Evolutionary conservation across 2,888 invertebrate genomes (phyloP), one percentile per base, ranked within the genome.

Genomic region (Cartodere bifasciata): DNA sequence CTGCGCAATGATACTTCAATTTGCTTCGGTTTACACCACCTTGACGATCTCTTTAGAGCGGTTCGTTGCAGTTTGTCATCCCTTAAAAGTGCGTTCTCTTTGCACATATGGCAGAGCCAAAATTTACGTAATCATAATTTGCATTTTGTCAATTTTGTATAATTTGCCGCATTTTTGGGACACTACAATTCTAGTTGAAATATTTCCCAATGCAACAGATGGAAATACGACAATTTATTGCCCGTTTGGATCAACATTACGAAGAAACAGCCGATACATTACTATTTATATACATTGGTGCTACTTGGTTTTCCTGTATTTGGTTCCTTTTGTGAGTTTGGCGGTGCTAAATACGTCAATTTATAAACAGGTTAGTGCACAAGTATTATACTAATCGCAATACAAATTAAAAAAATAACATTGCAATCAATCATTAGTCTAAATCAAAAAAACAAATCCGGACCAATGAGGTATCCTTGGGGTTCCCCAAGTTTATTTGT

Each of bases 51-150:
- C 91, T 1, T 66, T 91, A 48, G 94, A 94, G 59, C 72, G 95
- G 31, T 97, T 91, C 66, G 88, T 94, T 38, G 92, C 92, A 3
- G 87, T 88, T 16, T 87, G 87, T 53, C 85, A 85, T 54, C 94
- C 94, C 1, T 66, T 95, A 29, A 72, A 76, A 40, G 91, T 92
- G 2, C 70, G 87, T 31, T 84, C 86, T 2, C 70, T 92, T 45
- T 94, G 94, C 63, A 94, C 94, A 2, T 86, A 88, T 50, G 77
- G 82, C 27, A 70, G 80, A 39, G 94, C 82, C 31, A 72, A 86
- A 40, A 70, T 84, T 49, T 91, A 90, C 56, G 87, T 92, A 31
- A 64, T 83, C 16, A 70, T 73, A 16, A 87, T 91, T 45, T 75
- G 84, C 7, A 58, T 82, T 23, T 81, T 87, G 51, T 78, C 92